Evolutionary conservation across 2,888 invertebrate species (phyloP).

Genomic region (Drosophila emarginata): DNA sequence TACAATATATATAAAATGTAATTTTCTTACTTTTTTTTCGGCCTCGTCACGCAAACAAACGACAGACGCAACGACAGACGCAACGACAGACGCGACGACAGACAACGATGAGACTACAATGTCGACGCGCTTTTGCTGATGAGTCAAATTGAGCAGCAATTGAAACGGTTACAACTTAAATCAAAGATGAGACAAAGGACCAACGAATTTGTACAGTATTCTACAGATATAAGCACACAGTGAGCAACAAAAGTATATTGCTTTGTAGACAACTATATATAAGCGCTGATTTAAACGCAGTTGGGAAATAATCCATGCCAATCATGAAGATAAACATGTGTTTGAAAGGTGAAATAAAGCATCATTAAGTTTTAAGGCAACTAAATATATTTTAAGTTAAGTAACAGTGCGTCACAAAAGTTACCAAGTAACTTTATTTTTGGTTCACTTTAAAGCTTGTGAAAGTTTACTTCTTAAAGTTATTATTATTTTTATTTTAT

Average conservation of each 20-base stretch:
- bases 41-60: conserved; percentile 55
- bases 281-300: not conserved
- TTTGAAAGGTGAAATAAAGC: not conserved
- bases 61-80: conserved; percentile 11
- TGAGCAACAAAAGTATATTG: not conserved
- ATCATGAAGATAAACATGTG: not conserved
- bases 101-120: conserved; percentile 19
- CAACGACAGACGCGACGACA: conserved; percentile 3
- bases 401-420: too few relatives aligned
- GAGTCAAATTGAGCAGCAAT: conserved; percentile 71
- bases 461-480: too few relatives aligned
- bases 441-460: too few relatives aligned
- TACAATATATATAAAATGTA: conserved; percentile 55
- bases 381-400: too few relatives aligned
- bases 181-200: conserved; percentile 9
- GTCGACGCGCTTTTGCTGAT: conserved; percentile 61
- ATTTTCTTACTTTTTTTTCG: conserved; percentile 51
- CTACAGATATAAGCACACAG: not conserved
- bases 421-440: too few relatives aligned
- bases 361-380: too few relatives aligned
- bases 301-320: not conserved
- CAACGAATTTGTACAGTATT: not conserved
- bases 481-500: too few relatives aligned
- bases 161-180: conserved; percentile 56
- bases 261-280: not conserved